phyloP scores from a whole-genome alignment of 2,797 vertebrate species.

The Hybognathus amarus region DNA sequence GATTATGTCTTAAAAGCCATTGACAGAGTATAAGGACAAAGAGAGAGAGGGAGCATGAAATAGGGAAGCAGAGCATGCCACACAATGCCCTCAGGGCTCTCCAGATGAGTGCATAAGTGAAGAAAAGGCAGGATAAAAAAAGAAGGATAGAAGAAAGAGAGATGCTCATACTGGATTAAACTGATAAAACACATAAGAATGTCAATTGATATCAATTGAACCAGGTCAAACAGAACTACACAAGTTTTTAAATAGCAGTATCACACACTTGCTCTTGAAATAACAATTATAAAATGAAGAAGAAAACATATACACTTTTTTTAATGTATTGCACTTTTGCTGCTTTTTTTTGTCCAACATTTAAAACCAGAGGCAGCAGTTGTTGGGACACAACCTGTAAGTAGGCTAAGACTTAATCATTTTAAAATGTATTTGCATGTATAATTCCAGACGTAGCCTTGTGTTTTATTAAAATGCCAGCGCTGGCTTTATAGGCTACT shows the following conservation, averaged over 20 bases:
- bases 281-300: not conserved
- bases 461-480: too few species aligned
- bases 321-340: not conserved
- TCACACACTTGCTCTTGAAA: not conserved
- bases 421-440: too few species aligned
- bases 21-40: slow-evolving; percentile 55
- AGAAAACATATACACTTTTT: too few species aligned
- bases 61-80: slow-evolving; percentile 47
- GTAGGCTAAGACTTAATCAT: too few species aligned
- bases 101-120: slow-evolving; percentile 20
- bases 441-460: too few species aligned
- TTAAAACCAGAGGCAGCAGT: too few species aligned
- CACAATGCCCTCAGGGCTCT: slow-evolving; percentile 49
- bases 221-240: slow-evolving; percentile 4
- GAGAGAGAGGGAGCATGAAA: slow-evolving; percentile 49
- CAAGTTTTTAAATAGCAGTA: not conserved
- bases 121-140: slow-evolving; percentile 24
- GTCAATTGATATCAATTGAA: slow-evolving; percentile 14
- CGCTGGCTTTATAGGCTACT: too few species aligned
- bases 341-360: not conserved
- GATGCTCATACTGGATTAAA: slow-evolving; percentile 41
- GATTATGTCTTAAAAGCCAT: slow-evolving; percentile 60
- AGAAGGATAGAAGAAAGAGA: slow-evolving; percentile 46
- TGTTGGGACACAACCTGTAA: too few species aligned
- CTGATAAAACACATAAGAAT: slow-evolving; percentile 7